These are phyloP conservation scores for Anthonomus grandis DNA, from an alignment of 1,140 invertebrate genomes.

Conservation along the genomic window DNA sequence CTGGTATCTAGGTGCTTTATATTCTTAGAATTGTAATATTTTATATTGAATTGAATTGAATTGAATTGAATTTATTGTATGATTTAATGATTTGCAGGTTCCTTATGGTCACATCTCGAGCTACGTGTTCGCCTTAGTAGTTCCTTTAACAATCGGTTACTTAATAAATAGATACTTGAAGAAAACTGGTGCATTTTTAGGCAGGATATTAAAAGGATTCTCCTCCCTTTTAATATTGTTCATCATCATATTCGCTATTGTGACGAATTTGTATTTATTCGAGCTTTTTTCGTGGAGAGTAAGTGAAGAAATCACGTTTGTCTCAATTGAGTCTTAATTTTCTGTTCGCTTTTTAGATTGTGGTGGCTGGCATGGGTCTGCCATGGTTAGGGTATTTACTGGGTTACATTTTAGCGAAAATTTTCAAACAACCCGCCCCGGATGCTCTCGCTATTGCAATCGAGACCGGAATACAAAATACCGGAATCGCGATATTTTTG, in stretches of 20 bases:
- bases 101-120: constrained; percentile 78
- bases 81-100: constrained; percentile 56
- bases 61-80: background rate
- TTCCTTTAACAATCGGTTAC: constrained; percentile 80
- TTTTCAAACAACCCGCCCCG: constrained; percentile 59
- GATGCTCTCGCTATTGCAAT: constrained; percentile 84
- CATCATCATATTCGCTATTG: constrained; percentile 88
- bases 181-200: constrained; percentile 64
- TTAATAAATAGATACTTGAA: constrained; percentile 68
- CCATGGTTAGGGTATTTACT: constrained; percentile 84
- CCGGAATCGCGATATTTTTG: constrained; percentile 86
- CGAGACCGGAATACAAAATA: constrained; percentile 94
- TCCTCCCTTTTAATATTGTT: constrained; percentile 81
- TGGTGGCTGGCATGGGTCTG: constrained; percentile 76
- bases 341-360: constrained; percentile 69
- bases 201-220: constrained; percentile 81
- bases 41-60: background rate
- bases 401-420: constrained; percentile 60
- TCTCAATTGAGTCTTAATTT: too few species aligned
- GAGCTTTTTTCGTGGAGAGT: constrained; percentile 84
- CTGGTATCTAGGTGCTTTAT: too few species aligned
- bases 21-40: too few species aligned
- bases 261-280: constrained; percentile 90
- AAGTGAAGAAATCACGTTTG: constrained; percentile 41
- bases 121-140: constrained; percentile 73